Evolutionary conservation across 1,140 invertebrate species (phyloP), one percentile per base, ranked within the genome.

Genomic region (Orius insidiosus): DNA sequence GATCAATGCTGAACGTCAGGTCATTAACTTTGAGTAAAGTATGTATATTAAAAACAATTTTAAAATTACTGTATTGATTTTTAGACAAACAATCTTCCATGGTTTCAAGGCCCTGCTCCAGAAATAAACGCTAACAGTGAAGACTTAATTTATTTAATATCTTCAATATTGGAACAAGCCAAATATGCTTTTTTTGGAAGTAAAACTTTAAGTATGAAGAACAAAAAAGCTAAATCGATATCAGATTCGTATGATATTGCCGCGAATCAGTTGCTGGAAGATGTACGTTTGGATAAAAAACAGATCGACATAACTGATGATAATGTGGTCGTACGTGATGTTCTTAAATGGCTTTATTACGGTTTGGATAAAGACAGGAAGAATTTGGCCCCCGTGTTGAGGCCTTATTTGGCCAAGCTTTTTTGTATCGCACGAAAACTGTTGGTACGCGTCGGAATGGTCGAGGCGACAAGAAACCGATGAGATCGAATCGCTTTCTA

Each of bases 381-480:
- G 43, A 56, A 59, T 24, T 52, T 69, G 46, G 58, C 63, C 48
- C 72, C 71, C 6, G 66, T 76, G 6, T 53, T 78, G 9, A 69
- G 70, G n/a, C 74, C 73, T 0, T 78, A 72, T 52, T 56, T 80
- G n/a, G 67, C 68, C 18, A 63, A 63, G 11, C 55, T 80, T 10
- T 76, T 73, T 54, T 54, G 59, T 66, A 0, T 75, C 73, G 0
- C 64, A 71, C 48, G 72, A 72, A 50, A 70, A 74, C 45, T 68
- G 68, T 6, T 78, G 74, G 72, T 72, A 75, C 58, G 58, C 76
- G 6, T 69, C 76, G 38, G 68, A 69, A 8, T 75, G 74, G 57
- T 65, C 66, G 39, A 63, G 60, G n/a, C 63, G 66, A 46, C 59
- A 60, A 15, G 57, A 63, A 13, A 50, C 45, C 9, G 75, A 80